Evolutionary conservation across 2,888 invertebrate genomes (phyloP).

Genomic region (Amiota communis): DNA sequence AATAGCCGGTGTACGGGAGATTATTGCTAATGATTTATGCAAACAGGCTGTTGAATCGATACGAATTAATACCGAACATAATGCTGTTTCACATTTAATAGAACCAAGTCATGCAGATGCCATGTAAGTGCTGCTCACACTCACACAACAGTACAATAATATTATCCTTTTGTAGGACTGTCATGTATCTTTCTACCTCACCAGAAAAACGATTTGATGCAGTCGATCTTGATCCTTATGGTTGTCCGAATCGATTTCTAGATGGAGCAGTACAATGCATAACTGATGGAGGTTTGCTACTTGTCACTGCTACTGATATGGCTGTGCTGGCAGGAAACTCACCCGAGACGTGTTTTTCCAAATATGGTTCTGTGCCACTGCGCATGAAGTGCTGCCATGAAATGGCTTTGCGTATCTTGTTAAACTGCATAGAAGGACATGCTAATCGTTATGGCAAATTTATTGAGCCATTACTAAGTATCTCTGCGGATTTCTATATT

Average conservation of each 20-base stretch:
- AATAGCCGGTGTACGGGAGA: constrained; percentile 83
- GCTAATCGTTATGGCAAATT: constrained; percentile 95
- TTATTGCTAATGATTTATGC: constrained; percentile 95
- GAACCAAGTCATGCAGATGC: constrained; percentile 89
- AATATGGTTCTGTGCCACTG: constrained; percentile 93
- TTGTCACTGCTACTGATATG: constrained; percentile 98
- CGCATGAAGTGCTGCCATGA: constrained; percentile 94
- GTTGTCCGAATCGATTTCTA: constrained; percentile 93
- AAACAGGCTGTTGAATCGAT: constrained; percentile 89
- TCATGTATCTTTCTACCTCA: constrained; percentile 87
- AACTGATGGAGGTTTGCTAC: constrained; percentile 86
- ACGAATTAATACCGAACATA: constrained; percentile 77
- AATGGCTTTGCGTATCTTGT: constrained; percentile 93
- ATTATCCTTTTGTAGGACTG: constrained; percentile 76
- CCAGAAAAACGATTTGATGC: constrained; percentile 84
- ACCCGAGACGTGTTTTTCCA: constrained; percentile 93
- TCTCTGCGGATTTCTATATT: constrained; percentile 97
- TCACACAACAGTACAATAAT: background rate
- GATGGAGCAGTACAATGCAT: constrained; percentile 90
- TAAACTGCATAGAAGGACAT: constrained; percentile 91
- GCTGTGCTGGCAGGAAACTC: constrained; percentile 95
- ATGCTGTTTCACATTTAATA: constrained; percentile 81
- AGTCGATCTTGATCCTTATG: constrained; percentile 98
- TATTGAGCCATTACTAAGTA: constrained; percentile 90
- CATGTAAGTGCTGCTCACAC: constrained; percentile 78